A percentile compares a stretch with the other conserved stretches of the same genome.
These are phyloP conservation scores for Falco punctatus DNA, from an alignment of 2,113 vertebrate genomes.

Conservation along the genomic window DNA sequence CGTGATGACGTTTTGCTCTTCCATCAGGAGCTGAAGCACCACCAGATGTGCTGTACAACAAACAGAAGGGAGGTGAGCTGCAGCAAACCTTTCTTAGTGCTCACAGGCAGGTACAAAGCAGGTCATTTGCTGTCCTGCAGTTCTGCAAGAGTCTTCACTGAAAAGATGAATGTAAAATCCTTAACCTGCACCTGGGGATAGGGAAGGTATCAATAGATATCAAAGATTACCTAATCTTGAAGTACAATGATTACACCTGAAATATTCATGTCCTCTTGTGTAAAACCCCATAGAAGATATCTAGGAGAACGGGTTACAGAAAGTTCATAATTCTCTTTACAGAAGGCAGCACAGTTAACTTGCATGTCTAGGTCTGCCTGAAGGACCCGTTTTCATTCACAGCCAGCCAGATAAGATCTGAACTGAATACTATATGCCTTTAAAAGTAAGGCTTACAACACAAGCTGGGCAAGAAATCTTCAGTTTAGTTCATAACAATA, in stretches of 20 bases:
- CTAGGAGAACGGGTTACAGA: not conserved
- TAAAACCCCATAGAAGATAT: not conserved
- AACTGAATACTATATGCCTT: not conserved
- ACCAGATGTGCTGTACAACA: not conserved
- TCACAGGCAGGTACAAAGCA: not conserved
- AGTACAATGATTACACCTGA: not conserved
- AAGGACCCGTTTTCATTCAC: not conserved
- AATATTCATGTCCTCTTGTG: not conserved
- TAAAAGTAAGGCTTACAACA: not conserved
- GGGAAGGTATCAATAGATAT: not conserved
- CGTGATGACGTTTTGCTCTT: not conserved
- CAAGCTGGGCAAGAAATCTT: not conserved
- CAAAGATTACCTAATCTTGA: not conserved
- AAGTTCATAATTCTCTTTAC: not conserved
- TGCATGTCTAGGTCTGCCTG: not conserved
- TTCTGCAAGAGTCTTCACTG: not conserved
- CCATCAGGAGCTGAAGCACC: not conserved
- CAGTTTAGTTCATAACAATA: not conserved
- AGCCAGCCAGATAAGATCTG: not conserved
- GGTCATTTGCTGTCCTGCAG: not conserved
- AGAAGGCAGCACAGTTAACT: not conserved
- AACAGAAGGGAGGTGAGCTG: not conserved
- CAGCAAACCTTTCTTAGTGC: accelerated
- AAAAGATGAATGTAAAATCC: not conserved
- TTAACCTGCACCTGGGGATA: not conserved